Conservation (phyloP, 2,888 invertebrate species). For the Lasioglossum pauxillum region DNA sequence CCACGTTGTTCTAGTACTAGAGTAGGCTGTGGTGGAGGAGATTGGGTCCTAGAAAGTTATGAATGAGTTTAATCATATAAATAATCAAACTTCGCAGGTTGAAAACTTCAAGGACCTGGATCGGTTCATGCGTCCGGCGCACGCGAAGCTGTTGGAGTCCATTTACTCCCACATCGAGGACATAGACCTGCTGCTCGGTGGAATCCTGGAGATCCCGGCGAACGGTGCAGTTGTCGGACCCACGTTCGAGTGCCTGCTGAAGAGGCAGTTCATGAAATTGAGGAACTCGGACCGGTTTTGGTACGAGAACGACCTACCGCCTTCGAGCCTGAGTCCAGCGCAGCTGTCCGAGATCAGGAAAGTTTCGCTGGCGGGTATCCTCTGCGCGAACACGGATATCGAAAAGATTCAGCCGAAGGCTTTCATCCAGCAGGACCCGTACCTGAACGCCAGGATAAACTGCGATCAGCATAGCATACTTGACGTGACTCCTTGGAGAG, state of each 20-base stretch:
- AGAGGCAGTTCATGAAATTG: constrained; percentile 92
- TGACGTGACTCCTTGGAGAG: constrained; percentile 90
- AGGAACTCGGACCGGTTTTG: constrained; percentile 96
- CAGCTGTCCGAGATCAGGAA: constrained; percentile 93
- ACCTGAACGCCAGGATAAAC: constrained; percentile 90
- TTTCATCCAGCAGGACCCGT: constrained; percentile 94
- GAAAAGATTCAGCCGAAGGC: constrained; percentile 93
- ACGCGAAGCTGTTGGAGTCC: constrained; percentile 70
- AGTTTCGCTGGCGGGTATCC: constrained; percentile 91
- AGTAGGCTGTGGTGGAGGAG: too few relatives aligned
- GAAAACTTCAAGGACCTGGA: constrained; percentile 75
- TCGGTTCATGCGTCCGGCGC: constrained; percentile 68
- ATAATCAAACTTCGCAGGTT: constrained; percentile 50
- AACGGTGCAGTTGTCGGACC: constrained; percentile 94
- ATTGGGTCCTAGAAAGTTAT: too few relatives aligned
- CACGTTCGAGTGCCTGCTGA: constrained; percentile 94
- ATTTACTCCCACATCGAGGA: constrained; percentile 88
- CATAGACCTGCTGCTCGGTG: constrained; percentile 94
- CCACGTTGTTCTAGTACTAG: too few relatives aligned
- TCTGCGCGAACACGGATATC: constrained; percentile 91
- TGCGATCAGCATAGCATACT: constrained; percentile 90
- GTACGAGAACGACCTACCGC: constrained; percentile 97
- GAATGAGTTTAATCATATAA: neutral
- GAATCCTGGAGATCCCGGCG: constrained; percentile 91
- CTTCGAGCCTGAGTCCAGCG: constrained; percentile 91